Evolutionary conservation across 2,797 vertebrate genomes (phyloP).

Genomic region (Sebastes minor): DNA sequence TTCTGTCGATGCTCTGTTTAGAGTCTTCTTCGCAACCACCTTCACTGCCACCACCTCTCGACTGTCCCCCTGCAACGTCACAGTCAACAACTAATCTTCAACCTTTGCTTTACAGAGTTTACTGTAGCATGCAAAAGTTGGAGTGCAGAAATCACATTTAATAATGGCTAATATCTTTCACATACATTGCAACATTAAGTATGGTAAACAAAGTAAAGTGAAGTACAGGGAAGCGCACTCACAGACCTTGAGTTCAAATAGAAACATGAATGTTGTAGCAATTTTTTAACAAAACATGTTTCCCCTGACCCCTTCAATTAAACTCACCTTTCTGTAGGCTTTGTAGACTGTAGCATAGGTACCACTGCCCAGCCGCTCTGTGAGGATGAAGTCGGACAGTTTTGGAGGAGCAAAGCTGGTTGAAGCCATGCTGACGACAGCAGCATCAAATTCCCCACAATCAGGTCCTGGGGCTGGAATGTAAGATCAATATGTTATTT

Average conservation of each 20-base stretch:
- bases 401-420: slow-evolving; percentile 89
- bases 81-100: neutral
- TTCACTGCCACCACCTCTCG: slow-evolving; percentile 96
- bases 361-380: slow-evolving; percentile 92
- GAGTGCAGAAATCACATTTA: neutral
- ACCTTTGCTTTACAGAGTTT: neutral
- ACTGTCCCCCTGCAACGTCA: slow-evolving; percentile 82
- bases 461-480: slow-evolving; percentile 15
- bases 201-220: neutral
- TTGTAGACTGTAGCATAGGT: slow-evolving; percentile 96
- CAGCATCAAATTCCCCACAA: slow-evolving; percentile 34
- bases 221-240: neutral
- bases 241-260: neutral
- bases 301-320: no score
- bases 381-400: slow-evolving; percentile 90
- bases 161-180: neutral
- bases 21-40: slow-evolving; percentile 92
- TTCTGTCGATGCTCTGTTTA: slow-evolving; percentile 93
- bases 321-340: slow-evolving; percentile 86
- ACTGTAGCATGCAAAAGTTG: neutral
- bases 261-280: neutral
- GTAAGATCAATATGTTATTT: neutral
- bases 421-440: slow-evolving; percentile 80
- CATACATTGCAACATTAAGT: neutral
- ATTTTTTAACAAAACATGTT: neutral